phyloP scores from a whole-genome alignment of 2,888 invertebrate genomes.

The Xestia rhomboidea region DNA sequence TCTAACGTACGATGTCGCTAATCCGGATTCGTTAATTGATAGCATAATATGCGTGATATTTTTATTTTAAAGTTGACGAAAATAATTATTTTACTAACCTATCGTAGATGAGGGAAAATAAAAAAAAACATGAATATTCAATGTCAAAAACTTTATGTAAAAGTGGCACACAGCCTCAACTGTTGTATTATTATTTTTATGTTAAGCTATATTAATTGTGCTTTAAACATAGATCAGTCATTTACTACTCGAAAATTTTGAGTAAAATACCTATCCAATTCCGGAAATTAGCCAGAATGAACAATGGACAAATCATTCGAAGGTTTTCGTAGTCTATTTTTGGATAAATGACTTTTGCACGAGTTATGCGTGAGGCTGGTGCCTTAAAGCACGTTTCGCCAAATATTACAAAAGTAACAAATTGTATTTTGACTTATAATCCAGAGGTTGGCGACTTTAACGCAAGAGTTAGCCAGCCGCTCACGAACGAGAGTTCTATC shows the following conservation, averaged over 20 bases:
- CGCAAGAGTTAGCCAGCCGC: too few relatives aligned
- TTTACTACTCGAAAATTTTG: neutral
- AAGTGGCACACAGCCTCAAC: neutral
- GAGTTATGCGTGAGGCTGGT: neutral
- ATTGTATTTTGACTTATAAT: neutral
- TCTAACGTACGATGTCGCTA: conserved; percentile 28
- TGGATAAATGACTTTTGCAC: neutral
- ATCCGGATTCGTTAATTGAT: conserved; percentile 40
- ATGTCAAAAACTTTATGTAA: neutral
- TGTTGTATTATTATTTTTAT: neutral
- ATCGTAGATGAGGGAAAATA: neutral
- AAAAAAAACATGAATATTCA: neutral
- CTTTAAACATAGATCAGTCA: neutral
- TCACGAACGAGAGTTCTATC: too few relatives aligned
- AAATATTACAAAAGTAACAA: neutral
- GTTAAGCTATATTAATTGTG: neutral
- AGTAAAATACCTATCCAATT: neutral
- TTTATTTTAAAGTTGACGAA: conserved; percentile 43
- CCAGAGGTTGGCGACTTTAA: too few relatives aligned
- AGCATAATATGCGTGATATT: conserved; percentile 24
- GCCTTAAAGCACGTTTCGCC: neutral
- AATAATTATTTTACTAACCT: neutral
- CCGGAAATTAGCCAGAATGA: neutral
- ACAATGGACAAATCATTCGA: neutral
- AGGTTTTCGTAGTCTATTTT: too few relatives aligned